Evolutionary conservation across 2,113 vertebrate genomes (phyloP).

Genomic region (Entomyzon cyanotis): DNA sequence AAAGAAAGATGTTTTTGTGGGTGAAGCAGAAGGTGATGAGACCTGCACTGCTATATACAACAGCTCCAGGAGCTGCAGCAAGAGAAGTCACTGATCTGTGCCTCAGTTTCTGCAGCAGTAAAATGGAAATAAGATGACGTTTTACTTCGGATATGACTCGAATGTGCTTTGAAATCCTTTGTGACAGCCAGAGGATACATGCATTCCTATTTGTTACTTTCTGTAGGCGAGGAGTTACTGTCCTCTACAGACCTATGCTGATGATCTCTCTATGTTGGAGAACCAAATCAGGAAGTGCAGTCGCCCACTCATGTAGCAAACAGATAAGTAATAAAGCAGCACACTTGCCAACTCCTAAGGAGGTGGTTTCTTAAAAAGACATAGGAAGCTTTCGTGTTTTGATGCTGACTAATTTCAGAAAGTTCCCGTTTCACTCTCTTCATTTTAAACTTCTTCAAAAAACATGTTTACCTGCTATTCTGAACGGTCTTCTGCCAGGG

Average conservation of each 20-base stretch:
- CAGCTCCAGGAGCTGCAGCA: not conserved
- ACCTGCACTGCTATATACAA: not conserved
- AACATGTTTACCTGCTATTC: not conserved
- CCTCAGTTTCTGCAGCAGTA: slow-evolving; percentile 43
- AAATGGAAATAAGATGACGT: not conserved
- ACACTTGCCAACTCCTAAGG: slow-evolving; percentile 60
- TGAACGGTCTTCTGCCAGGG: not conserved
- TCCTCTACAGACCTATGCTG: slow-evolving; percentile 59
- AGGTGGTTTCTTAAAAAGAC: slow-evolving; percentile 68
- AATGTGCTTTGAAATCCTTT: slow-evolving; percentile 9
- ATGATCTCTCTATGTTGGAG: slow-evolving; percentile 42
- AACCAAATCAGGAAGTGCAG: slow-evolving; percentile 65
- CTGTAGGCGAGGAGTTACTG: slow-evolving; percentile 51
- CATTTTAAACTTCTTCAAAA: slow-evolving; percentile 3
- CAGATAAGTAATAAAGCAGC: slow-evolving; percentile 63
- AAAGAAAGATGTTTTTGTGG: not conserved
- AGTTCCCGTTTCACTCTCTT: not conserved
- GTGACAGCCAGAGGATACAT: slow-evolving; percentile 31
- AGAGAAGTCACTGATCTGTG: not conserved
- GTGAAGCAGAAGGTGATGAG: not conserved
- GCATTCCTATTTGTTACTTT: slow-evolving; percentile 30
- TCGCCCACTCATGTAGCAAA: slow-evolving; percentile 46
- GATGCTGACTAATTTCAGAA: slow-evolving; percentile 66
- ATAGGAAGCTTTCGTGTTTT: slow-evolving; percentile 56
- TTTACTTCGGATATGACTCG: not conserved